Evolutionary conservation across 2,888 invertebrate genomes (phyloP).

Genomic region (Tenthredo distinguenda): DNA sequence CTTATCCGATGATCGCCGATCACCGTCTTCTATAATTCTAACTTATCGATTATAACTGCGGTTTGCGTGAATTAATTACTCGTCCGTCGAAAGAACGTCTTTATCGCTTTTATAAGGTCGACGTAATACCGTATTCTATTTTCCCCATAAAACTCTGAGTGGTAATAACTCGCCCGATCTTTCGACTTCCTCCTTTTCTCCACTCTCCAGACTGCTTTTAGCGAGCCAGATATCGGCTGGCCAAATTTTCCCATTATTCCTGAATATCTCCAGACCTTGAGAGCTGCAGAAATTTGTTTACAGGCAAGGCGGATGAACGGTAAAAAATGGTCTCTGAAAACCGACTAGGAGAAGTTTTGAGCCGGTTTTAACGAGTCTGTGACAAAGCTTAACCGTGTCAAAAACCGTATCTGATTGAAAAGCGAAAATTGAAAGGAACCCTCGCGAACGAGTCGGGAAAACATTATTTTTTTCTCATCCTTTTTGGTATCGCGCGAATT

Average conservation of each 20-base stretch:
- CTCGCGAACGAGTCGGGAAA: background rate
- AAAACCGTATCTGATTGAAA: background rate
- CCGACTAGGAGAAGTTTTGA: background rate
- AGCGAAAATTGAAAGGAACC: background rate
- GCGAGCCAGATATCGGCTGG: background rate
- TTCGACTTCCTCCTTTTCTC: background rate
- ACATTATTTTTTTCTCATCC: background rate
- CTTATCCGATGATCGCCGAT: background rate
- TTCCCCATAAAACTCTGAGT: conserved; percentile 5
- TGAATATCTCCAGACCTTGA: background rate
- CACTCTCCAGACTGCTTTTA: background rate
- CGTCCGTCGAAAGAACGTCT: background rate
- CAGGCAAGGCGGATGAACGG: background rate
- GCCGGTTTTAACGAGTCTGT: background rate
- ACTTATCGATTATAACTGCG: background rate
- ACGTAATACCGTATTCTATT: background rate
- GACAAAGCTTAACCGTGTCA: background rate
- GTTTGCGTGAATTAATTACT: background rate
- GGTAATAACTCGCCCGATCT: conserved; percentile 10
- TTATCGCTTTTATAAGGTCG: background rate
- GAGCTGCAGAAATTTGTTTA: background rate
- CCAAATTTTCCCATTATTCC: conserved; percentile 17
- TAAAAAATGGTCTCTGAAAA: background rate
- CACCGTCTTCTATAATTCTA: background rate
- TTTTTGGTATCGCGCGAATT: background rate